Evolutionary conservation across 2,113 vertebrate genomes (phyloP).

Genomic region (Gadus macrocephalus): DNA sequence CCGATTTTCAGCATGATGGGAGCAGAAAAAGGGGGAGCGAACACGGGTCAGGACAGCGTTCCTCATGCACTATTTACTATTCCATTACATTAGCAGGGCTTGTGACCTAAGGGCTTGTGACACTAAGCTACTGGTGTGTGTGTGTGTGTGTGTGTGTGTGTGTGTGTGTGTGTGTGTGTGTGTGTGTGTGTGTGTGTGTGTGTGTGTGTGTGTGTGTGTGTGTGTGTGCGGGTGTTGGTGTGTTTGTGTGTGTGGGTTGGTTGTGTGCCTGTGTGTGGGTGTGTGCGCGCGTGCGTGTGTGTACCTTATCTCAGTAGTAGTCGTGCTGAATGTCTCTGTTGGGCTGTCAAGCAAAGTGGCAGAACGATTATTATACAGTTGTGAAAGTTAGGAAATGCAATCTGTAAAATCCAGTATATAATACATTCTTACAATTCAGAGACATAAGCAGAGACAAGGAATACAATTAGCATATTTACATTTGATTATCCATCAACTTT

Average conservation of each 20-base stretch:
- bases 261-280: conserved; percentile 3
- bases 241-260: conserved; percentile 23
- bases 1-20: neutral
- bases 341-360: conserved; percentile 34
- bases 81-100: conserved; percentile 34
- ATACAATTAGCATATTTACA: no score
- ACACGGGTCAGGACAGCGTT: conserved; percentile 46
- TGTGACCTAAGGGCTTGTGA: conserved; percentile 39
- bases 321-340: conserved; percentile 46
- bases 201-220: conserved; percentile 16
- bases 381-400: neutral
- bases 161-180: conserved; percentile 6
- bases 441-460: no score
- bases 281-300: conserved; percentile 10
- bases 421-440: no score
- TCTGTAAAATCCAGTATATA: no score
- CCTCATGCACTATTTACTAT: conserved; percentile 62
- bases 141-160: conserved; percentile 4
- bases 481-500: no score
- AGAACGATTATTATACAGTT: conserved; percentile 8
- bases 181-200: neutral
- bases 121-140: conserved; percentile 39
- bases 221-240: conserved; percentile 32
- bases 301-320: conserved; percentile 49
- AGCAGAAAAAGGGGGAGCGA: conserved; percentile 17